phyloP scores from a whole-genome alignment of 2,888 invertebrate genomes.

The Trissoscelio sp. region DNA sequence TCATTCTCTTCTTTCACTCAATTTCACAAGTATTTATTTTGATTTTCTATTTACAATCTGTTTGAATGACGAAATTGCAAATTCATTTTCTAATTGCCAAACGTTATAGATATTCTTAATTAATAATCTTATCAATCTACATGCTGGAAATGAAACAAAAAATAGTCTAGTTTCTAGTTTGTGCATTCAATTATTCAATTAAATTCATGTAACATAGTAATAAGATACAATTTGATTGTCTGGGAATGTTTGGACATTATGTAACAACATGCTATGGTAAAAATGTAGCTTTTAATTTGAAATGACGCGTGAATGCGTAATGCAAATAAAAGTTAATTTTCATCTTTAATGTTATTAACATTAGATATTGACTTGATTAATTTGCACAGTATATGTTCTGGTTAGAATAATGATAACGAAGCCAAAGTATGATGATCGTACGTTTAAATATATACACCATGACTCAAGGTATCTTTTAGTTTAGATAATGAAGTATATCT shows the following conservation, averaged over 20 bases:
- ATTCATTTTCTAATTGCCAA: too few species aligned
- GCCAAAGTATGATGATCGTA: slow-evolving; percentile 22
- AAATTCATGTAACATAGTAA: background rate
- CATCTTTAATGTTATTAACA: slow-evolving; percentile 11
- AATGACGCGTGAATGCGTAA: background rate
- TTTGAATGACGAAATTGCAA: too few species aligned
- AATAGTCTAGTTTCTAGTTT: too few species aligned
- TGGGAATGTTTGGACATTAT: slow-evolving; percentile 11
- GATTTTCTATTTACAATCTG: too few species aligned
- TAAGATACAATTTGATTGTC: background rate
- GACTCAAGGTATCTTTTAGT: slow-evolving; percentile 39
- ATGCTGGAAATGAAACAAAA: slow-evolving; percentile 1
- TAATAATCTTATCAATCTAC: too few species aligned
- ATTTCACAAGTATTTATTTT: background rate
- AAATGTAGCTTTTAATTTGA: slow-evolving; percentile 1
- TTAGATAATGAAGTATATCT: slow-evolving; percentile 38
- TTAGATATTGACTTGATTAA: slow-evolving; percentile 23
- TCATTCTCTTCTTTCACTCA: too few species aligned
- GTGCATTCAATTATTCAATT: background rate
- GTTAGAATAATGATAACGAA: slow-evolving; percentile 57
- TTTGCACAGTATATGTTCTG: slow-evolving; percentile 42
- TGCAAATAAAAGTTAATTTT: slow-evolving; percentile 24
- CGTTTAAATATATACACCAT: slow-evolving; percentile 48
- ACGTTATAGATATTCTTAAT: too few species aligned
- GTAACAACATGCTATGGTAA: background rate